Base-by-base conservation (phyloP, 2,113 vertebrate genomes). In the Cisticola juncidis region DNA sequence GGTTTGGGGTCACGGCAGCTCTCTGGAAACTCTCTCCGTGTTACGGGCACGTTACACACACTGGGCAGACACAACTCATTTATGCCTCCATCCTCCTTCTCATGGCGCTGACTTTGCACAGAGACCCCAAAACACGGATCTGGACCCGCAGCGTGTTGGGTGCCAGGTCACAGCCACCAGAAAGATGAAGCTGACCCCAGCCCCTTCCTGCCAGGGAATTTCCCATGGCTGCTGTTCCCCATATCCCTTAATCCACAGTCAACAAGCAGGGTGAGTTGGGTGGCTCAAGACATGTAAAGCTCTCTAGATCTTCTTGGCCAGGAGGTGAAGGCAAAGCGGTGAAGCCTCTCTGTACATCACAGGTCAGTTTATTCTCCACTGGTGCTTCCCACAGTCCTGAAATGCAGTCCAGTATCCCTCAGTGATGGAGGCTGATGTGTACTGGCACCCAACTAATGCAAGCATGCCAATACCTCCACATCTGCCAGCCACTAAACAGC, bases 401-500 rank as follows among this genome's bases (percentile, higher is more conserved):
- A 73, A 21, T 1, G 1, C 36, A 19, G n/a, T 22, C n/a, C 25
- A 35, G 4, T 16, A n/a, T 11, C 19, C 11, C 61, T 54, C 48
- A 51, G 50, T 2, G 2, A 80, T 8, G n/a, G 20, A 85, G 71
- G 47, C 31, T 4, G 4, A 62, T 13, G 22, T 3, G 4, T 38
- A 24, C 25, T 44, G 92, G 62, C 26, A 93, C 53, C 96, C 95
- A 97, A 42, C 79, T 14, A 80, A 94, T 3, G 65, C 83, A 54
- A 96, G 74, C 4, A 88, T 35, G 24, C 95, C 54, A 1, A 92
- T 68, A 61, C 90, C 94, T 92, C 97, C 87, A 29, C 92, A 90
- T 61, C 96, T 97, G 57, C 92, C 58, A 76, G 96, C 96, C 74
- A 97, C 97, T 70, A 77, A 98, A 64, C 93, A 97, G 56, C 97